A percentile compares a stretch with the other conserved stretches of the same genome.
These are phyloP conservation scores for Cheilosia variabilis DNA, from an alignment of 2,888 invertebrate species.

Conservation along the genomic window DNA sequence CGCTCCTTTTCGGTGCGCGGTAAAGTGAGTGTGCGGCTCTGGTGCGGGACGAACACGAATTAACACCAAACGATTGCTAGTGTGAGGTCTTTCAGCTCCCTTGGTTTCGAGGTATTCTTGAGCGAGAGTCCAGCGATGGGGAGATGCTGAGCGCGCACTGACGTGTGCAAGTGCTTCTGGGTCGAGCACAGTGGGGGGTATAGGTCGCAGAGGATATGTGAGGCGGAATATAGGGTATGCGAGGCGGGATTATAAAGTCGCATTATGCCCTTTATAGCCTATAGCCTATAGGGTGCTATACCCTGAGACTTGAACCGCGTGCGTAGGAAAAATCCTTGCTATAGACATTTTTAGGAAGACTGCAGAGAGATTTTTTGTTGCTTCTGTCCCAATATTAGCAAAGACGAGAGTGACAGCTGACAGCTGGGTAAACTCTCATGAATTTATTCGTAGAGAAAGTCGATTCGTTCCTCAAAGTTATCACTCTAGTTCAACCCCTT, in stretches of 20 bases:
- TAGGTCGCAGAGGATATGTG: neutral
- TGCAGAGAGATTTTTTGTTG: too few species aligned
- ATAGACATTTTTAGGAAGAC: too few species aligned
- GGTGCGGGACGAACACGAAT: conserved; percentile 59
- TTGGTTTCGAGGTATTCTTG: conserved; percentile 36
- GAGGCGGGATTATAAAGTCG: neutral
- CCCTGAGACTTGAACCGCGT: too few species aligned
- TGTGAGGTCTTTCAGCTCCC: conserved; percentile 57
- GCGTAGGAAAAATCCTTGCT: too few species aligned
- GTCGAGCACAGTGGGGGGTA: conserved; percentile 38
- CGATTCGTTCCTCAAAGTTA: too few species aligned
- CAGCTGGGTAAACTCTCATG: too few species aligned
- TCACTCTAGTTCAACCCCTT: too few species aligned
- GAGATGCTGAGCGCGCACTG: conserved; percentile 46
- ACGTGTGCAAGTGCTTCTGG: conserved; percentile 67
- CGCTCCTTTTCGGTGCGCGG: conserved; percentile 16
- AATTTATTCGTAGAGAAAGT: neutral
- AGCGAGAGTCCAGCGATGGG: conserved; percentile 17
- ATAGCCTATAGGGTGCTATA: accelerated
- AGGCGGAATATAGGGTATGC: conserved; percentile 32
- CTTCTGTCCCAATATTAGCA: too few species aligned
- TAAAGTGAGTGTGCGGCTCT: neutral
- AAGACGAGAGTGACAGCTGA: too few species aligned
- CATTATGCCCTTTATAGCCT: neutral
- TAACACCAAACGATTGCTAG: conserved; percentile 65